Base-by-base conservation (phyloP, 2,113 vertebrate genomes). In the Rhea americana region DNA sequence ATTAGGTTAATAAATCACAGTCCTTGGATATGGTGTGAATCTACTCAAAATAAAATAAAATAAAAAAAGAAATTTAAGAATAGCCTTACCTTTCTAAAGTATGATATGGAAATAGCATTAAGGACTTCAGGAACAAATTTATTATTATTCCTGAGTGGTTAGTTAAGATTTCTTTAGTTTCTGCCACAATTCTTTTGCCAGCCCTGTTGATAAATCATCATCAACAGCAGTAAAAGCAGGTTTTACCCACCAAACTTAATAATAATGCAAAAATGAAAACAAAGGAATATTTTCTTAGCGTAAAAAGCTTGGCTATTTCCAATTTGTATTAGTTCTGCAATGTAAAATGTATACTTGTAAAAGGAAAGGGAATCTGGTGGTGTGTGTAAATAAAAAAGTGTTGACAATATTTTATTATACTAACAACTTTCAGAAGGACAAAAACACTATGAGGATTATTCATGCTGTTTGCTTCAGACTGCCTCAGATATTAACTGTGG, bases 221-320 rank as follows among this genome's bases (percentile, higher is more conserved):
- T 71, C 56, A 74, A 24, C 43, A 70, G 62, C 39, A 93, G 68
- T 51, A 90, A 92, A 78, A 84, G 48, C 70, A 89, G 20, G 7
- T 78, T 93, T 95, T 93, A 65, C 35, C 88, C 70, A 81, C 76
- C 76, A 83, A 83, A 43, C 75, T 81, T 86, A 73, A 65, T 94
- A 88, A 86, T 91, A 86, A 79, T n/a, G 7, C 75, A 73, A 81
- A 95, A 89, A 81, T 87, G 32, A 84, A 91, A 94, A 91, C 6
- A 85, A 91, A 87, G 84, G 0, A 67, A 8, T 82, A 62, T 93
- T 73, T 94, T 89, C 56, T 43, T 47, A 21, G 35, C 2, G 9
- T 63, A 73, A 67, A 83, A 72, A 84, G 8, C 26, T 77, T 85
- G 30, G 10, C 45, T 90, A 18, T 85, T 93, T 26, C 50, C 18